phyloP scores from a whole-genome alignment of 2,113 vertebrate species.

The Micronycteris hirsuta region DNA sequence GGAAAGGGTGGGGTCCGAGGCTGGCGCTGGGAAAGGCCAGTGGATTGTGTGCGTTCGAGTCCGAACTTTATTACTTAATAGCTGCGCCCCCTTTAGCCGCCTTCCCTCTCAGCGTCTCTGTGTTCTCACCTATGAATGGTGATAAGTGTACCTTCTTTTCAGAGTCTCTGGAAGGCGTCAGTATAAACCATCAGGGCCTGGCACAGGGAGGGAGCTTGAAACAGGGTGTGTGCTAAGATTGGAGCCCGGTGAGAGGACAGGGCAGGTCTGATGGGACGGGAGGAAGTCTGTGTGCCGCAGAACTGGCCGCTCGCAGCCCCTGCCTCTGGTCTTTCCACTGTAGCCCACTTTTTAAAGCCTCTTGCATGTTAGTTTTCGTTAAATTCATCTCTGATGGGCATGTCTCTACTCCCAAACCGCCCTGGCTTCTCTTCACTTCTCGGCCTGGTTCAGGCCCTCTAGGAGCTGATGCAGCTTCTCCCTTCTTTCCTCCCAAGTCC shows the following conservation, averaged over 20 bases:
- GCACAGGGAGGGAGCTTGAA: neutral
- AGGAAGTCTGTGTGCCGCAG: neutral
- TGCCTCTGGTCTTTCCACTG: neutral
- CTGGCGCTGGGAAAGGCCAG: neutral
- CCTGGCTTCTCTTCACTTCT: neutral
- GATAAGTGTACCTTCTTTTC: neutral
- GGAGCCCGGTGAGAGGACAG: neutral
- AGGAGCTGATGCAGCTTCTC: neutral
- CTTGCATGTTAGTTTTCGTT: neutral
- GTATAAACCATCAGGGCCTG: neutral
- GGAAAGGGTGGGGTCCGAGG: neutral
- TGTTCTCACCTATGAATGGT: neutral
- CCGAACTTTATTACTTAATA: neutral
- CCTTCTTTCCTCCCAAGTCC: neutral
- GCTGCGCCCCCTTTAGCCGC: accelerated
- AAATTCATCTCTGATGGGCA: neutral
- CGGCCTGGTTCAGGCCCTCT: neutral
- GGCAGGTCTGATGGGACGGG: neutral
- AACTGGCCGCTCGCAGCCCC: neutral
- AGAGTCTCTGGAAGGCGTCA: neutral
- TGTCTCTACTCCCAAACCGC: neutral
- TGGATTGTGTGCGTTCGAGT: neutral
- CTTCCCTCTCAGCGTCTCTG: neutral
- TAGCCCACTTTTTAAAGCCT: neutral
- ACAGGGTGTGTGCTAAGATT: neutral